Conservation (phyloP, 2,113 vertebrate genomes). For the Tichodroma muraria region DNA sequence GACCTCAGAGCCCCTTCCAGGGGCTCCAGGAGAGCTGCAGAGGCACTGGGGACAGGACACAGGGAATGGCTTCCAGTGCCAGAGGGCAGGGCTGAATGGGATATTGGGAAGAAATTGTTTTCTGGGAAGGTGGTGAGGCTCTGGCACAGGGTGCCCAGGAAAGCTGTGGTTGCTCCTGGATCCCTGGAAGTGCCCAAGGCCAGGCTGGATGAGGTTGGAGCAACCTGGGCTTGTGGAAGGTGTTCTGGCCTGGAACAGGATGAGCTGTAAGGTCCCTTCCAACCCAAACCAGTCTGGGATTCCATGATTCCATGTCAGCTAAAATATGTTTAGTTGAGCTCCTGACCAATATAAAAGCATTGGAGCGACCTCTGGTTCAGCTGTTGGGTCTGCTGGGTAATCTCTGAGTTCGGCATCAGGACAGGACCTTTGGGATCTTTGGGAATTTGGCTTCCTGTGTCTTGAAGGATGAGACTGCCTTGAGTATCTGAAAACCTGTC, state of each 20-base stretch:
- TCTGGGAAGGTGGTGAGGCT: background rate
- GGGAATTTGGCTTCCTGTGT: background rate
- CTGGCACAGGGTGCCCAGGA: background rate
- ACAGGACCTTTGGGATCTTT: background rate
- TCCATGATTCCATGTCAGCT: background rate
- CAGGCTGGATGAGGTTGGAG: rapidly evolving
- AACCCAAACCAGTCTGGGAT: background rate
- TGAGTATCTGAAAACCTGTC: rapidly evolving
- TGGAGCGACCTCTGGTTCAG: background rate
- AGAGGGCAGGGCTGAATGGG: background rate
- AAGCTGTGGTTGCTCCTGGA: background rate
- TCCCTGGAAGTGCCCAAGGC: background rate
- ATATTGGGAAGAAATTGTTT: background rate
- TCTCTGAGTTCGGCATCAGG: background rate
- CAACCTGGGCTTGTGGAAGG: rapidly evolving
- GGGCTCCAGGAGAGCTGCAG: background rate
- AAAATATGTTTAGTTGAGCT: background rate
- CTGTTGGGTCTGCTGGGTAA: background rate
- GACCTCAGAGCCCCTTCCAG: rapidly evolving
- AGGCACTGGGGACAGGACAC: background rate
- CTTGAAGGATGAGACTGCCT: background rate
- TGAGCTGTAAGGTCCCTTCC: background rate
- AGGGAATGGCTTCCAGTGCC: background rate
- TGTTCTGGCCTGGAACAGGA: background rate
- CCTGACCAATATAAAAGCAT: background rate